Evolutionary conservation across 2,113 vertebrate genomes (phyloP).

Genomic region (Forbesichthys agassizii): DNA sequence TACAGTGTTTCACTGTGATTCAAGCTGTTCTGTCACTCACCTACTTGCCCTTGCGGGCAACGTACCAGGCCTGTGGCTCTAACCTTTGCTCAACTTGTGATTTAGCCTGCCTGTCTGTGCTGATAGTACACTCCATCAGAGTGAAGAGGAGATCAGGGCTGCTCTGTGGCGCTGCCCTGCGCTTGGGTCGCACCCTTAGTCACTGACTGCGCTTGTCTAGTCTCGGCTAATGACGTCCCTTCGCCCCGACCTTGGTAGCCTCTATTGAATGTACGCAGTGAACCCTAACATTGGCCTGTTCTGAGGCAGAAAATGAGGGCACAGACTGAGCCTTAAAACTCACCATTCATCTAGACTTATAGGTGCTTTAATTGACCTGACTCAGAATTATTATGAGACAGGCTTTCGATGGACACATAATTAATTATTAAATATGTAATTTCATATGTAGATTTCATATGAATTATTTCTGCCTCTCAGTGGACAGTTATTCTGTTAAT

Average conservation of each 20-base stretch:
- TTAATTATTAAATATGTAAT: too few species aligned
- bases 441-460: too few species aligned
- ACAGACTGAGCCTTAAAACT: conserved; percentile 46
- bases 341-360: conserved; percentile 42
- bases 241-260: conserved; percentile 20
- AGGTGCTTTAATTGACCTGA: conserved; percentile 35
- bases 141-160: conserved; percentile 41
- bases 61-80: conserved; percentile 58
- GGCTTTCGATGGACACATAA: too few species aligned
- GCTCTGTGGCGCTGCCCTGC: conserved; percentile 25
- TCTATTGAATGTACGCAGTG: conserved; percentile 47
- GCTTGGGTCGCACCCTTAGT: conserved; percentile 50
- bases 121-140: conserved; percentile 70
- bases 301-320: conserved; percentile 27
- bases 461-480: too few species aligned
- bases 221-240: conserved; percentile 43
- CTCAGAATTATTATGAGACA: not conserved
- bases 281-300: conserved; percentile 54
- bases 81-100: conserved; percentile 70
- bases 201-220: conserved; percentile 40
- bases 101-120: conserved; percentile 63
- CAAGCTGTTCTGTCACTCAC: conserved; percentile 64
- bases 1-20: conserved; percentile 50
- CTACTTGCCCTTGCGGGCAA: conserved; percentile 46
- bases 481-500: too few species aligned